Evolutionary conservation across 2,888 invertebrate species (phyloP).

Genomic region (Allophyes oxyacanthae): DNA sequence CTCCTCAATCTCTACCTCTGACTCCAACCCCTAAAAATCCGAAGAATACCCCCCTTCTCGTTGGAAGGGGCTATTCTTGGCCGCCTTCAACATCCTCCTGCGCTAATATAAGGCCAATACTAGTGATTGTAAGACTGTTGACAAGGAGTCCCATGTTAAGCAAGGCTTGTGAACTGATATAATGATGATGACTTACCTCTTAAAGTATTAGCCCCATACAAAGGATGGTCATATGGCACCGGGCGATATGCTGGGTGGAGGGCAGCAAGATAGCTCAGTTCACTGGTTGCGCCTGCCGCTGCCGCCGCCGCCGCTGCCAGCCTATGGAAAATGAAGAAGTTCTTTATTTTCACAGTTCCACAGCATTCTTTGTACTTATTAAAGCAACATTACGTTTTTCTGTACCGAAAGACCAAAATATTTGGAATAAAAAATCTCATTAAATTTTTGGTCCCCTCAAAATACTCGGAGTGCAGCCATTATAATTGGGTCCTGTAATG

Average conservation of each 20-base stretch:
- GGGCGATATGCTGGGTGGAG: slow-evolving; percentile 89
- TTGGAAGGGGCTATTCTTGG: too few species aligned
- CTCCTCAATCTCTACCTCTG: too few species aligned
- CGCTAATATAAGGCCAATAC: too few species aligned
- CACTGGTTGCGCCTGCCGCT: slow-evolving; percentile 84
- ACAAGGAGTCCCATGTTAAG: too few species aligned
- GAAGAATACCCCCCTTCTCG: too few species aligned
- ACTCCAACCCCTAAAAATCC: too few species aligned
- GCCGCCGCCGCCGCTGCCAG: slow-evolving; percentile 86
- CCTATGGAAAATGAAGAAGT: slow-evolving; percentile 61
- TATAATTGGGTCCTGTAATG: slow-evolving; percentile 24
- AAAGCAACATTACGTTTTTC: too few species aligned
- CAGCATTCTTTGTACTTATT: too few species aligned
- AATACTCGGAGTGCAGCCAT: neutral
- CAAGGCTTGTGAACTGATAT: too few species aligned
- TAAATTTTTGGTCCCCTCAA: slow-evolving; percentile 10
- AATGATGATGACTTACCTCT: slow-evolving; percentile 75
- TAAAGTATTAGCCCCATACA: slow-evolving; percentile 86
- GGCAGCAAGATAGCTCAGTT: slow-evolving; percentile 87
- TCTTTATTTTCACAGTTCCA: slow-evolving; percentile 1
- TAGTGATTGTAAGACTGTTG: too few species aligned
- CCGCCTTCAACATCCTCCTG: too few species aligned
- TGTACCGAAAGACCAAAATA: neutral
- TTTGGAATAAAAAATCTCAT: slow-evolving; percentile 1
- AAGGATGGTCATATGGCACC: slow-evolving; percentile 90